Base-by-base conservation (phyloP, 53 echinoderm and acorn worm genomes). In the Echinometra lucunter region DNA sequence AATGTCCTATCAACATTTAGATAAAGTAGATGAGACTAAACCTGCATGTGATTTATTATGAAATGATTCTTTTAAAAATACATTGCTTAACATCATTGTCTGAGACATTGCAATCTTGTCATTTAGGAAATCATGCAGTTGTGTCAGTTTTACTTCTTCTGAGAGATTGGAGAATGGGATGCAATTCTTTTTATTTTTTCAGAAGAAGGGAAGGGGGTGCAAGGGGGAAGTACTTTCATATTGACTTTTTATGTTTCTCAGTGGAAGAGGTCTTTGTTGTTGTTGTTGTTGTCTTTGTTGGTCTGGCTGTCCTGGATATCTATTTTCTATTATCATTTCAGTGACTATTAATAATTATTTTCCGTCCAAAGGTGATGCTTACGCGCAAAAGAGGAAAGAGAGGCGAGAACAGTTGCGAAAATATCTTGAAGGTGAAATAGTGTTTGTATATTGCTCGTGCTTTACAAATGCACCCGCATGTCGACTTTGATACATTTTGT, bases 371-470 rank as follows among this genome's bases (percentile, higher is more conserved):
- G 94, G 94, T 94, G 94, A 94, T 66, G 83, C 83, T 13, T 85
- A 94, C 42, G 87, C 87, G 30, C 66, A 63, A 32, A 94, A 63
- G 94, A 82, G 94, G 66, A 94, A 47, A 83, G 66, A 94, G 25
- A 85, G 94, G 21, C 58, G 94, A 45, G 94, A 94, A 58, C 82
- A 83, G 66, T 63, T 94, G 66, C 15, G 94, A 58, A 94, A 94
- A 67, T 94, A 94, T 67, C 94, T 94, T 0, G 94, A 94, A 94
- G 94, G 94, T 94, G 94, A 94, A 56, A 78, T 90, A 37, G 2
- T 23, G 4, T 28, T 27, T 88, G 5, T 88, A 34, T 63, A 23
- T 60, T 37, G 21, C 42, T 90, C 37, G 58, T 58, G 37, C 53
- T 9, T 53, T 53, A 53, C 13, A 63, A 60, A 40, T 85, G 85